phyloP scores from a whole-genome alignment of 2,797 vertebrate genomes.

The Columba guinea region DNA sequence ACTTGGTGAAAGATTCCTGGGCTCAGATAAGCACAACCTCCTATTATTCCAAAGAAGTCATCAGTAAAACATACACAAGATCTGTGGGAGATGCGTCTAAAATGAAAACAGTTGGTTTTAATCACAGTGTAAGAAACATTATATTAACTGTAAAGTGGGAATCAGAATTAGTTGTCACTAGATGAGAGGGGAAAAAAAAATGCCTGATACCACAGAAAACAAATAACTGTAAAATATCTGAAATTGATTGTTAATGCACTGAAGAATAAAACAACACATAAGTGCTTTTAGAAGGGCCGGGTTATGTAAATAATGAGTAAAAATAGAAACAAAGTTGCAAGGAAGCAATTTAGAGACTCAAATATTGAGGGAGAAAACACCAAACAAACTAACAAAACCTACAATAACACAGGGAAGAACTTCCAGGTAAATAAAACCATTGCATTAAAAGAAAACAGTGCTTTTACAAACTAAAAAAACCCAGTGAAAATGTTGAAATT shows the following conservation, averaged over 20 bases:
- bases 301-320: not conserved
- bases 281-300: not conserved
- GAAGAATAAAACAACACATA: not conserved
- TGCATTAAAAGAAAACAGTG: not conserved
- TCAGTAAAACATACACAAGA: not conserved
- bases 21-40: not conserved
- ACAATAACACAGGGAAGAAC: not conserved
- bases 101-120: not conserved
- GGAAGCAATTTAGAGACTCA: not conserved
- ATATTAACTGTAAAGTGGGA: not conserved
- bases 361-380: not conserved
- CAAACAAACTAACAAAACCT: no score
- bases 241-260: not conserved
- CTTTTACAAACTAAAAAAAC: not conserved
- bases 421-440: not conserved
- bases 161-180: not conserved
- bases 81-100: not conserved
- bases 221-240: not conserved
- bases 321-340: not conserved
- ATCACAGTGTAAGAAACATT: not conserved
- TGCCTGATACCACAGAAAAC: not conserved
- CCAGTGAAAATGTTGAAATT: not conserved
- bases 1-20: not conserved
- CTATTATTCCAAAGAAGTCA: not conserved
- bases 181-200: not conserved